Base-by-base conservation (phyloP, 1,140 invertebrate species). In the Reticulitermes speratus region DNA sequence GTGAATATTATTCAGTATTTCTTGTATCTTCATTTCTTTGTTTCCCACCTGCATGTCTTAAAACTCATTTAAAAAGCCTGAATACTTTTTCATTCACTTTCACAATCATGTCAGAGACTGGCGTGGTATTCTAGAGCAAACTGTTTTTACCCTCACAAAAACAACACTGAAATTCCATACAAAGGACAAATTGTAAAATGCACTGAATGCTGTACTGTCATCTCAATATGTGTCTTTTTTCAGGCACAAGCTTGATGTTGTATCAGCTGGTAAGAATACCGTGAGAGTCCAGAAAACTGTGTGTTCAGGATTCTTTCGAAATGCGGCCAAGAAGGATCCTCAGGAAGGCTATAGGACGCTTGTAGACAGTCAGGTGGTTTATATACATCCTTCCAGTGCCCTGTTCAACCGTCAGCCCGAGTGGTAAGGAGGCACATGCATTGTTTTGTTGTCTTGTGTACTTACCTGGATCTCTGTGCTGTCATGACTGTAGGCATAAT, bases 241-340 rank as follows among this genome's bases (percentile, higher is more conserved):
- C 88, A 95, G 97, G 88, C 98, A 99, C 90, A 99, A 99, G 91
- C 90, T 99, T 87, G 98, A 99, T 90, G 98, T 99, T 0, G 97
- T 99, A 0, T 98, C 97, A 0, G 98, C 98, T 87, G 98, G 97
- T 2, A 98, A 98, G 91, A 98, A 98, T 90, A 98, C 97, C 0
- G 97, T 98, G 0, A 92, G 97, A 75, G 96, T 99, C 44, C 99
- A 99, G 91, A 99, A 99, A 92, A 97, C 98, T 1, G 98, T 99
- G 83, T 99, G 98, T 91, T 99, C 98, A 3, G 99, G 99, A 12
- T 99, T 99, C 92, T 99, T 99, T 91, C 93, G 98, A 86, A 99
- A 99, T 92, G 98, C 98, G 5, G 98, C 98, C 0, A 99, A 99
- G 91, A 99, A 99, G 90, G 99, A 99, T 93, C 98, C 98, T 0